A percentile compares a stretch with the other conserved stretches of the same genome.
These are phyloP conservation scores for Typhlichthys eigenmanni DNA, from an alignment of 2,797 vertebrate species.

Conservation along the genomic window DNA sequence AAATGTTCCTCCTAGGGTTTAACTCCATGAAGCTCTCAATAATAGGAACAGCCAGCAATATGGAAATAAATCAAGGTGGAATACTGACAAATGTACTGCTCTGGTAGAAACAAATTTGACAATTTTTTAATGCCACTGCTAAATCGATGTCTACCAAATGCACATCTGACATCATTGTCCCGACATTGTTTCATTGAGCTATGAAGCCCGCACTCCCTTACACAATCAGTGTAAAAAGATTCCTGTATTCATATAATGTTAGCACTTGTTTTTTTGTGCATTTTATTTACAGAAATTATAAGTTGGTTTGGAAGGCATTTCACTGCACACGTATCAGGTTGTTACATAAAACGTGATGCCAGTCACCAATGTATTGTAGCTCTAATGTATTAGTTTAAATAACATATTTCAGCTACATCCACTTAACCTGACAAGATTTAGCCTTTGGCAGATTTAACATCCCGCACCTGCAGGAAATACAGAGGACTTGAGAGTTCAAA, in stretches of 20 bases:
- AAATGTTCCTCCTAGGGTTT: too few species aligned
- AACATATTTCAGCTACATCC: not conserved
- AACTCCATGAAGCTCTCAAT: too few species aligned
- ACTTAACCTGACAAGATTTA: not conserved
- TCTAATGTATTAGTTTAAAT: not conserved
- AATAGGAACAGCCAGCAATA: constrained; percentile 15
- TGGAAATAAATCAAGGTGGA: constrained; percentile 20
- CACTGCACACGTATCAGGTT: not conserved
- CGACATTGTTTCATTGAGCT: not conserved
- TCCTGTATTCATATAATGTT: not conserved
- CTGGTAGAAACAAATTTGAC: constrained; percentile 25
- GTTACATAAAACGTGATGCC: not conserved
- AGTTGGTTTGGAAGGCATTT: not conserved
- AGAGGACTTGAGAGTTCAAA: not conserved
- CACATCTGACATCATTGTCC: not conserved
- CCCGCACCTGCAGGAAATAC: too few species aligned
- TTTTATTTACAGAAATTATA: not conserved
- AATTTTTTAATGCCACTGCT: constrained; percentile 28
- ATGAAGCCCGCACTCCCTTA: not conserved
- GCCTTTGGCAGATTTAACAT: constrained; percentile 1
- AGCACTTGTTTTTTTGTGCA: not conserved
- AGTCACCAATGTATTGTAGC: too few species aligned
- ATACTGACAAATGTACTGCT: not conserved
- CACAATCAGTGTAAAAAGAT: not conserved
- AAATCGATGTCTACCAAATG: not conserved